Conservation (phyloP, 2,797 vertebrate genomes). For the Crax fasciolata region DNA sequence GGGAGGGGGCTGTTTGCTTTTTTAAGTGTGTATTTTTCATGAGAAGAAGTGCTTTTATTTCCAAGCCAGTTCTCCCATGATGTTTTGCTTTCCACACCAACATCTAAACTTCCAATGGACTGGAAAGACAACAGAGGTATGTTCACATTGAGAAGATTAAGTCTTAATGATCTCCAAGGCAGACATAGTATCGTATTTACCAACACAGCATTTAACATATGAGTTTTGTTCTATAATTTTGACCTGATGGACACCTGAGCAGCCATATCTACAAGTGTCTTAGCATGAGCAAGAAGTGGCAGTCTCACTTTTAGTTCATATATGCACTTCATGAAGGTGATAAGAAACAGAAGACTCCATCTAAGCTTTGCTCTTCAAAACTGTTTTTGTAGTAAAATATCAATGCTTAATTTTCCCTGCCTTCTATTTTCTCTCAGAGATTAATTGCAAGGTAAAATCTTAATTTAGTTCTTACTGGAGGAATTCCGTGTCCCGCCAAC, state of each 20-base stretch:
- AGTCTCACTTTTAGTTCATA: not conserved
- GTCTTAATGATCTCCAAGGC: not conserved
- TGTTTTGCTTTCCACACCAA: not conserved
- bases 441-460: not conserved
- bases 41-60: not conserved
- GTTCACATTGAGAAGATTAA: not conserved
- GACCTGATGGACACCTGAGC: not conserved
- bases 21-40: not conserved
- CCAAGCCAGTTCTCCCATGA: not conserved
- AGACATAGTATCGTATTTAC: not conserved
- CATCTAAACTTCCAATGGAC: not conserved
- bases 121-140: not conserved
- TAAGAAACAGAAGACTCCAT: not conserved
- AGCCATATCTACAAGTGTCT: not conserved
- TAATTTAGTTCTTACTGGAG: fast-evolving
- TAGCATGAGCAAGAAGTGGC: not conserved
- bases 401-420: not conserved
- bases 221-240: not conserved
- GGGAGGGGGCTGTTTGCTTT: conserved; percentile 24
- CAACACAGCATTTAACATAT: not conserved
- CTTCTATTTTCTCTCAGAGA: not conserved
- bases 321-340: not conserved
- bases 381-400: not conserved
- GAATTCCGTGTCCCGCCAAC: fast-evolving
- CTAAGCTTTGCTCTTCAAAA: not conserved